Evolutionary conservation across 2,888 invertebrate genomes (phyloP), one percentile per base, ranked within the genome.

Genomic region (Sepiola atlantica): DNA sequence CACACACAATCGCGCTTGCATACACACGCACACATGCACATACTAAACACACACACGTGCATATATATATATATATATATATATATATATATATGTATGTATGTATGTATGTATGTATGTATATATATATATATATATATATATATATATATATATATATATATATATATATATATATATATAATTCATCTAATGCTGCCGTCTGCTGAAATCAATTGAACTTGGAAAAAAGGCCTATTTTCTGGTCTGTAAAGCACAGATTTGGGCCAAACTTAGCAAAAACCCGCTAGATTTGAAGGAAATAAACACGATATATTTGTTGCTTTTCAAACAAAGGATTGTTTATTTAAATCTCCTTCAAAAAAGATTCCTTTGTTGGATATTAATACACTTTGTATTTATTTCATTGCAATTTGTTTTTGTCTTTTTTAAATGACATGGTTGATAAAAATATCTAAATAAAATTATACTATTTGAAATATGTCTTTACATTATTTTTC

Each of bases 381-480:
- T 77, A 77, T 77, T 77, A 77, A n/a, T 77, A 77, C 32, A n/a
- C 77, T 32, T 77, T 77, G 77, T 77, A 77, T 77, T 77, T 77
- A 77, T 77, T 77, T 77, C 32, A 77, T 77, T 77, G 28, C 77
- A 77, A 77, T 28, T 77, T 45, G 45, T 77, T 77, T 77, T 77
- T 77, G 77, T 77, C 77, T 77, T 77, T 77, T 77, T 77, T 77
- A 45, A 77, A 77, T 77, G 77, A 77, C n/a, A 77, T 77, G 77
- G 32, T 77, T 77, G 77, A 77, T 77, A n/a, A 77, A 77, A 77
- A 77, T 77, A 77, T 77, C 77, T 77, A 28, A 77, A 77, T 77
- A 77, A 77, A 77, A 77, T 16, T 16, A n/a, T 77, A 77, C 77
- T 32, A n/a, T 77, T 77, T 77, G n/a, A n/a, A 77, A 77, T n/a